Percentiles rank a stretch among this genome's conserved stretches.
Evolutionary conservation across 1,140 invertebrate genomes (phyloP).

Genomic region (Bombus sibiricus): DNA sequence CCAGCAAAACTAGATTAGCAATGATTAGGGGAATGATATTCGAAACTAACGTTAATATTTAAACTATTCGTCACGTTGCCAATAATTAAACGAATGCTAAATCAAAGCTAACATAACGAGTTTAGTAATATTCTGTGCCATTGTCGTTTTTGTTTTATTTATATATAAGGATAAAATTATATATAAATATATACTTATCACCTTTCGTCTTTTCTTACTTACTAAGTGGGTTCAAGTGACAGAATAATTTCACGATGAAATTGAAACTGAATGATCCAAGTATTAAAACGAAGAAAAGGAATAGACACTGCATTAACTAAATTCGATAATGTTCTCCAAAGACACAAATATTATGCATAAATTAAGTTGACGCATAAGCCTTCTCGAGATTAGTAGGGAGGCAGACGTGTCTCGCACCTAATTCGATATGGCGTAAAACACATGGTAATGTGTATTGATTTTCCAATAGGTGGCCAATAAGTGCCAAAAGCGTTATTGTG

Average conservation of each 20-base stretch:
- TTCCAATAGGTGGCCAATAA: slow-evolving; percentile 55
- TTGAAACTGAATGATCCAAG: slow-evolving; percentile 46
- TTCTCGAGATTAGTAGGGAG: background rate
- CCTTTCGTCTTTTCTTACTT: slow-evolving; percentile 63
- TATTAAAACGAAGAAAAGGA: slow-evolving; percentile 1
- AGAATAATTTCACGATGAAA: slow-evolving; percentile 45
- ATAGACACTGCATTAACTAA: background rate
- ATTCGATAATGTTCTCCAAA: slow-evolving; percentile 11
- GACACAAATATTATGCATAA: background rate
- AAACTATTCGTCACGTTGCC: slow-evolving; percentile 69
- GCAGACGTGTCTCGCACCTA: background rate
- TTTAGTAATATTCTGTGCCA: slow-evolving; percentile 71
- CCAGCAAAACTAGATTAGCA: slow-evolving; percentile 55
- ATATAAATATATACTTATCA: slow-evolving; percentile 55
- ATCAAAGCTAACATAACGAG: slow-evolving; percentile 70
- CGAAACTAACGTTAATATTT: slow-evolving; percentile 59
- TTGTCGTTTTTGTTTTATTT: slow-evolving; percentile 67
- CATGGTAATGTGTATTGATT: slow-evolving; percentile 37
- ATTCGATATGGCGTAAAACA: background rate
- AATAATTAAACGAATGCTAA: slow-evolving; percentile 69
- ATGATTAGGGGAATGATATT: slow-evolving; percentile 50
- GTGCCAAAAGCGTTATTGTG: slow-evolving; percentile 53
- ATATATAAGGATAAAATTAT: slow-evolving; percentile 58
- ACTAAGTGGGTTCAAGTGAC: slow-evolving; percentile 45
- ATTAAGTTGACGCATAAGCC: background rate